Evolutionary conservation across 2,888 invertebrate species (phyloP).

Genomic region (Cantharis rustica): DNA sequence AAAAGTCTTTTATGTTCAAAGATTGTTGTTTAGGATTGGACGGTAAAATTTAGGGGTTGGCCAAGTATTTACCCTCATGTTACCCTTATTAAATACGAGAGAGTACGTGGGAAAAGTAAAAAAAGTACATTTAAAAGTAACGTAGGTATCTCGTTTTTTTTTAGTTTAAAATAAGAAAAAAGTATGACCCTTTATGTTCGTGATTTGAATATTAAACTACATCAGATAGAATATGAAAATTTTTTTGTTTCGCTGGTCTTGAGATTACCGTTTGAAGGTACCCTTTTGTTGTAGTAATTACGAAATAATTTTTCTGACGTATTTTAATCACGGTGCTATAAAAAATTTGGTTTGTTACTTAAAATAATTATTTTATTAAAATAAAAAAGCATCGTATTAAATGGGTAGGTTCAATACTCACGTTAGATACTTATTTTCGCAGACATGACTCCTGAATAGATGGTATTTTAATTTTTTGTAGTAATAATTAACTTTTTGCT

Average conservation of each 20-base stretch:
- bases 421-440: conserved; percentile 5
- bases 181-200: conserved; percentile 9
- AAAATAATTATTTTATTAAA: neutral
- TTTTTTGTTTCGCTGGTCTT: neutral
- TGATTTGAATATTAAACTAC: conserved; percentile 7
- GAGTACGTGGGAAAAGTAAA: conserved; percentile 11
- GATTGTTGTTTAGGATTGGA: conserved; percentile 8
- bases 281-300: neutral
- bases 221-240: conserved; percentile 9
- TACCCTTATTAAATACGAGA: neutral
- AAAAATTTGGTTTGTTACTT: neutral
- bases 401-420: conserved; percentile 9
- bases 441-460: conserved; percentile 15
- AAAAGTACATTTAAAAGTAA: conserved; percentile 10
- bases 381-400: neutral
- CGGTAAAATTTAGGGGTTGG: conserved; percentile 14
- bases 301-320: neutral
- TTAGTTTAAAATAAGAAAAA: neutral
- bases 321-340: neutral
- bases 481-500: conserved; percentile 28
- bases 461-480: conserved; percentile 25
- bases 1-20: conserved; percentile 3
- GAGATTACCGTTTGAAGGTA: neutral
- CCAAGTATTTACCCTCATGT: conserved; percentile 3
- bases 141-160: conserved; percentile 4